Conservation (phyloP, 1,140 invertebrate species). For the Bactericera cockerelli region DNA sequence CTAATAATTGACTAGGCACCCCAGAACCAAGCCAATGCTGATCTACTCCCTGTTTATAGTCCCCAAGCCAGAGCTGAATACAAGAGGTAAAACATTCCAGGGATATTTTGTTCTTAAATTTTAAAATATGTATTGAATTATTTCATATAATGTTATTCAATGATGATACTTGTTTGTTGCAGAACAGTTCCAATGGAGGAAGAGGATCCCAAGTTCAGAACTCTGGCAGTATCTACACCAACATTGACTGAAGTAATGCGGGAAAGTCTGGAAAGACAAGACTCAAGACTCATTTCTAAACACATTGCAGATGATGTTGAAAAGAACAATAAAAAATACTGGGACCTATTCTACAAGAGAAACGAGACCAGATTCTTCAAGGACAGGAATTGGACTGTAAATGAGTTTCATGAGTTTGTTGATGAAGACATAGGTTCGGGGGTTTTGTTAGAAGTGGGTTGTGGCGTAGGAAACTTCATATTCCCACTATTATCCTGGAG, state of each 20-base stretch:
- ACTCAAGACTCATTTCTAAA: constrained; percentile 50
- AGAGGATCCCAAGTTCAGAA: no score
- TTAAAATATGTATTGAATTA: no score
- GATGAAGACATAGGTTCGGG: constrained; percentile 24
- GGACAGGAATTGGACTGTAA: constrained; percentile 90
- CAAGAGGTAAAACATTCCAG: no score
- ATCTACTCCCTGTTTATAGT: no score
- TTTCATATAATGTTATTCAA: no score
- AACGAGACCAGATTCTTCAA: constrained; percentile 87
- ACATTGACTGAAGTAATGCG: constrained; percentile 39
- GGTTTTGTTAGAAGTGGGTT: constrained; percentile 74
- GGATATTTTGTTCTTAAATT: no score
- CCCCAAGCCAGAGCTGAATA: no score
- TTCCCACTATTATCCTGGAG: constrained; percentile 80
- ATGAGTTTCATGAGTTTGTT: constrained; percentile 78
- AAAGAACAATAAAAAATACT: constrained; percentile 73
- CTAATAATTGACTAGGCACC: no score
- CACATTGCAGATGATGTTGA: constrained; percentile 74
- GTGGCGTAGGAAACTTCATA: constrained; percentile 93
- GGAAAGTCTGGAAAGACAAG: constrained; percentile 42
- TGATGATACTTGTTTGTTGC: no score
- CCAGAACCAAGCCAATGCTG: no score
- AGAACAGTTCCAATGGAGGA: no score
- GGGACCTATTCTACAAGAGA: constrained; percentile 97
- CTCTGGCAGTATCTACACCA: no score